Base-by-base conservation (phyloP, 2,113 vertebrate species). In the Laticauda laticaudata region DNA sequence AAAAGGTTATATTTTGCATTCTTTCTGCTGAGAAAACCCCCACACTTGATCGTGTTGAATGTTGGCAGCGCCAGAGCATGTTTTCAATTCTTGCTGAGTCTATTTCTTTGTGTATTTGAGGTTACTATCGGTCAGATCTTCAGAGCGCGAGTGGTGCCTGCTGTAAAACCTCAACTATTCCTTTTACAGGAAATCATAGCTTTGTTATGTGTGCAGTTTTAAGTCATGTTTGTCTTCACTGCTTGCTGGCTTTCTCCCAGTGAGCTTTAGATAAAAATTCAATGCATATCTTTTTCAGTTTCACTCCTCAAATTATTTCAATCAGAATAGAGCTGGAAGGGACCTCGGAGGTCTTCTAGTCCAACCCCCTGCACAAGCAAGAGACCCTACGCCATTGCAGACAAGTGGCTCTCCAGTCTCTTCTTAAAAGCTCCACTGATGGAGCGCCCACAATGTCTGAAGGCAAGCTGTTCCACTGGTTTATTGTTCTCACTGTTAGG, bases 111-210 rank as follows among this genome's bases (percentile, higher is more conserved):
- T 45, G 45, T 54, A 2, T 90, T 89, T 29, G 91, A 97, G 97
- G 97, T 97, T 98, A 98, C 97, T 98, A 86, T 6, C 96, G 97
- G 98, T 94, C 98, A 96, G 24, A 0, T 95, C 92, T 1, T 85
- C 48, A 0, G 92, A 43, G 94, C 69, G 87, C 90, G 92, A 93
- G 23, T 86, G 53, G 24, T 93, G 1, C 0, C 93, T 3, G 51
- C 86, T 9, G n/a, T 53, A 45, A 59, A 6, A 43, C 90, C 61
- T 43, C 54, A 91, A 45, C 75, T 55, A 0, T 85, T 45, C 53
- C 87, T 20, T 45, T 5, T 4, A 20, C 57, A 39, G 51, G 88
- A 64, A 59, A 61, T 24, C 43, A 54, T 2, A 34, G 7, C 69
- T 69, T 93, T 54, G 6, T 5, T 43, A 9, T 18, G 26, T 18